Evolutionary conservation across 2,113 vertebrate species (phyloP), one percentile per base, ranked within the genome.

Genomic region (Nerophis lumbriciformis): DNA sequence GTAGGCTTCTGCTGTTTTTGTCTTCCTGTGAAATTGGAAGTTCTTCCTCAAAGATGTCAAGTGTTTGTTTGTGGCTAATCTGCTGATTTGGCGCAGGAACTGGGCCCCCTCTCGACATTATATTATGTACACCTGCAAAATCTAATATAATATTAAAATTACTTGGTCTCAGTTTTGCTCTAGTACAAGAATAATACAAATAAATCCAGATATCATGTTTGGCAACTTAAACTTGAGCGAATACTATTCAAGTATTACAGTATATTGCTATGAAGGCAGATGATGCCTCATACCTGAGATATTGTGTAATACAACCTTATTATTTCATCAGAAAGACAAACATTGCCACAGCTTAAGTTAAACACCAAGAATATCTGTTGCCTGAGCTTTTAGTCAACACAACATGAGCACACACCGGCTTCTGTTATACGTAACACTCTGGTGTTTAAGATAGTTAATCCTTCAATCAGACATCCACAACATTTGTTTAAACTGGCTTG

Each of bases 301-400:
- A 51, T 47, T n/a, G n/a, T 52, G 19, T 39, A 36, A 47, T 68
- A 59, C 53, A 2, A 55, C 53, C 7, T 28, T 13, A 14, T 4
- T 2, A 53, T 35, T 50, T 50, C 19, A 66, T 53, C 6, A 48
- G 14, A 66, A 53, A 16, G 13, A 6, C 16, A 66, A 39, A 37
- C 47, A 48, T 49, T 48, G 44, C 58, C 36, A 56, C 10, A 47
- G 71, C 63, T 62, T n/a, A 49, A 64, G 37, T 13, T 63, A 45
- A 53, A 45, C 21, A 63, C 48, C 53, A 61, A 48, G 12, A 63
- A 48, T 15, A 63, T 53, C 21, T 42, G 21, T 9, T 42, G 57
- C 54, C 37, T 65, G 61, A 16, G 55, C 28, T 38, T 63, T 53
- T 48, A 45, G 19, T 67, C 75, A 60, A 61, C 65, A 71, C 21